Percentiles rank a stretch among this genome's conserved stretches.
Conservation (phyloP, 1,140 invertebrate genomes). For the Babylonia areolata region DNA sequence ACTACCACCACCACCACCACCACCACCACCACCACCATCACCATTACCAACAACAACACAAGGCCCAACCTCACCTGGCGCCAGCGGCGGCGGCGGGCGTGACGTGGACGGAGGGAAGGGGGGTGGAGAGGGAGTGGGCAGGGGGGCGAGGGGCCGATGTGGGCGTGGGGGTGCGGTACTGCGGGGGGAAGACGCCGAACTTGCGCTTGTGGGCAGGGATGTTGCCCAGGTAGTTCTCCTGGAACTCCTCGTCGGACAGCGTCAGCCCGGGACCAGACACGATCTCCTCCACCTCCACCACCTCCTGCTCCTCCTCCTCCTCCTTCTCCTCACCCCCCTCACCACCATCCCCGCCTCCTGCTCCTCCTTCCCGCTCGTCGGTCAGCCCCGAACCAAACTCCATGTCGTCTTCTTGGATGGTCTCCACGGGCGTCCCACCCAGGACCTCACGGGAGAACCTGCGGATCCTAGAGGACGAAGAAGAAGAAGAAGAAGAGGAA, state of each 20-base stretch:
- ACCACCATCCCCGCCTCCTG: neutral
- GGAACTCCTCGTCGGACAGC: constrained; percentile 43
- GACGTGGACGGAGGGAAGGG: no score
- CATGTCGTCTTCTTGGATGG: neutral
- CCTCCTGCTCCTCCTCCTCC: neutral
- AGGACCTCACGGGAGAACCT: neutral
- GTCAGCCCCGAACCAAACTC: no score
- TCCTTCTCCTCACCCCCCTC: neutral
- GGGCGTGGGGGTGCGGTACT: neutral
- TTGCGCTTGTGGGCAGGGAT: constrained; percentile 40
- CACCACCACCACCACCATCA: no score
- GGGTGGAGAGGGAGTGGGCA: neutral
- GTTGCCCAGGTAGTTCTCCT: constrained; percentile 47
- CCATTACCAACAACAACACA: no score
- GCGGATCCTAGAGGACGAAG: no score
- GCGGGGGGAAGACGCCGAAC: constrained; percentile 24
- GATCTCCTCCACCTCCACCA: neutral
- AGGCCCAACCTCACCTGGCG: no score
- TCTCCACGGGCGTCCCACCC: neutral
- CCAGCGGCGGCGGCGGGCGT: neutral
- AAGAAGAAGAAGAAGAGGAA: no score
- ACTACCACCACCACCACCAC: neutral
- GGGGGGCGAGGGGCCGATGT: no score
- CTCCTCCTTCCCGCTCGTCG: no score
- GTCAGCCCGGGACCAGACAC: neutral